Evolutionary conservation across 2,797 vertebrate genomes (phyloP), one percentile per base, ranked within the genome.

Genomic region (Pseudochirops cupreus): DNA sequence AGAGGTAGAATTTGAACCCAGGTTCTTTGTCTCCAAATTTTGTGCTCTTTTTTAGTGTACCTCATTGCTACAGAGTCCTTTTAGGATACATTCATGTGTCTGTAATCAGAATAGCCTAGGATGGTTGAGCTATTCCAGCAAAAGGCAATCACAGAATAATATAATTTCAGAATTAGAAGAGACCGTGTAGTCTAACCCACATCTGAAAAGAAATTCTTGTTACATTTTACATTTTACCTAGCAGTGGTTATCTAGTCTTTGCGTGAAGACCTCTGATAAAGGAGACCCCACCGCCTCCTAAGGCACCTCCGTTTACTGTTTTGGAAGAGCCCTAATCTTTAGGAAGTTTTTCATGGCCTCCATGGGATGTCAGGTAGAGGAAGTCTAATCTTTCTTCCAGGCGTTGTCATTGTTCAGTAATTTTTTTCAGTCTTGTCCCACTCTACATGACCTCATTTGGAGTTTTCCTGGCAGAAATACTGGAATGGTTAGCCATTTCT

Each of bases 401-500:
- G 5, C 0, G 0, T n/a, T 74, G 12, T n/a, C 29, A 12, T 62
- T 67, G 6, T 74, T 11, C 33, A 67, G 5, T 16, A 0, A 0
- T 39, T 54, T 39, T 74, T 74, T 82, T 82, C 67, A 82, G n/a
- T 82, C 18, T 18, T 82, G 18, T 82, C 67, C 0, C 6, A 24
- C 28, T 82, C n/a, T 74, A 0, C 4, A 1, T 82, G 39, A 39
- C 67, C n/a, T 5, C n/a, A 82, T 82, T 46, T 24, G 6, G 21
- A 39, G 29, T 39, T 82, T 46, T 26, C 74, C 24, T 82, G 39
- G 74, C 21, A 87, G 39, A 87, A 39, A 87, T 50, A 10, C 9
- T 50, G 24, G 74, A 50, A 11, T 50, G 24, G 18, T 87, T 46
- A 46, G 21, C 74, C 33, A n/a, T 87, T 87, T 87, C 24, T 9